Conservation (phyloP, 2,113 vertebrate species). For the Alethe diademata region DNA sequence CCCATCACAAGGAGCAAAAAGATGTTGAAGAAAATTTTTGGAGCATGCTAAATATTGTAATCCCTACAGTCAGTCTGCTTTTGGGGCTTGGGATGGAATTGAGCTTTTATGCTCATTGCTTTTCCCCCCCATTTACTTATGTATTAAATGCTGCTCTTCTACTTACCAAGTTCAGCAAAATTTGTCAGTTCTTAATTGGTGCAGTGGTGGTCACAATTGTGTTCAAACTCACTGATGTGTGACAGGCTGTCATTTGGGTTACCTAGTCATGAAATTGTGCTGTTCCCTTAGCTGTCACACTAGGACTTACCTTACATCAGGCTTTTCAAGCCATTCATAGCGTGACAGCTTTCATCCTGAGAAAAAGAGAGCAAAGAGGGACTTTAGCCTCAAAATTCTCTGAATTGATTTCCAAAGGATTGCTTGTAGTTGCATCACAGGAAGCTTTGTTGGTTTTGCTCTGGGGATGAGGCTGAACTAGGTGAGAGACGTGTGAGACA, state of each 20-base stretch:
- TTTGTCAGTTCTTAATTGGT: not conserved
- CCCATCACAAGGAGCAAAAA: not conserved
- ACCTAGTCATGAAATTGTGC: not conserved
- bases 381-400: not conserved
- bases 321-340: not conserved
- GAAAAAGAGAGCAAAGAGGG: not conserved
- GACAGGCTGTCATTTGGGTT: not conserved
- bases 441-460: not conserved
- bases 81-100: not conserved
- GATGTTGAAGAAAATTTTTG: not conserved
- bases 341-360: not conserved
- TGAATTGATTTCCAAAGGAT: not conserved
- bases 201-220: not conserved
- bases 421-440: not conserved
- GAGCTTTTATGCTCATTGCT: not conserved
- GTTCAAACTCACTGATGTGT: not conserved
- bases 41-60: not conserved
- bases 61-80: not conserved
- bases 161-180: fast-evolving
- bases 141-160: not conserved
- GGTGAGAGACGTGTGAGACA: not conserved
- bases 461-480: not conserved
- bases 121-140: not conserved
- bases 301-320: not conserved
- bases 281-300: fast-evolving